Conservation (phyloP, 2,797 vertebrate species). For the Siniperca undulata region DNA sequence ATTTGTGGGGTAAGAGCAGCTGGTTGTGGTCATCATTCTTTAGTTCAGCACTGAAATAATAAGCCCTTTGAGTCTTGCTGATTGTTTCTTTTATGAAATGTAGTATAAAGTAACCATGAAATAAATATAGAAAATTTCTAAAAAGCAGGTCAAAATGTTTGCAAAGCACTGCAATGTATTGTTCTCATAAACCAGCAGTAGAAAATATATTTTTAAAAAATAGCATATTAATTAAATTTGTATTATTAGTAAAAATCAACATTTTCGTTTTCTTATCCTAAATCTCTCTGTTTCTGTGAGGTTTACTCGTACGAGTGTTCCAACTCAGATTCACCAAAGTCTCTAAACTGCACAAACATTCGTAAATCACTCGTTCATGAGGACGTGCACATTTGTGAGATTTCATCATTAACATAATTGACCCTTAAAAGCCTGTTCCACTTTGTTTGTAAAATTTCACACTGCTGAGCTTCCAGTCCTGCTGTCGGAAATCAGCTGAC, state of each 20-base stretch:
- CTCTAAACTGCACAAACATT: too few relatives aligned
- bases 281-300: neutral
- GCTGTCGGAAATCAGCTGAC: neutral
- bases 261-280: too few relatives aligned
- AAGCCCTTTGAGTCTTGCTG: neutral
- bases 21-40: conserved; percentile 8
- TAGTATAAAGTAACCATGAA: neutral
- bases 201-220: neutral
- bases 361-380: too few relatives aligned
- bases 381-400: neutral
- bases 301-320: too few relatives aligned
- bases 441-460: neutral
- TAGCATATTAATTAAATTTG: neutral
- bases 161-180: neutral
- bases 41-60: conserved; percentile 27
- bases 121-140: conserved; percentile 11
- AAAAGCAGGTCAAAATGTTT: neutral
- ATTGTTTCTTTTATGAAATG: conserved; percentile 26
- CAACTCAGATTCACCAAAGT: neutral
- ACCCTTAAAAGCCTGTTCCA: neutral
- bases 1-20: conserved; percentile 29
- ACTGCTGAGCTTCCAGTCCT: neutral
- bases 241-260: neutral
- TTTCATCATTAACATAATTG: neutral
- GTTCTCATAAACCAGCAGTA: neutral